phyloP scores from a whole-genome alignment of 2,113 vertebrate species.

The Apaloderma vittatum region DNA sequence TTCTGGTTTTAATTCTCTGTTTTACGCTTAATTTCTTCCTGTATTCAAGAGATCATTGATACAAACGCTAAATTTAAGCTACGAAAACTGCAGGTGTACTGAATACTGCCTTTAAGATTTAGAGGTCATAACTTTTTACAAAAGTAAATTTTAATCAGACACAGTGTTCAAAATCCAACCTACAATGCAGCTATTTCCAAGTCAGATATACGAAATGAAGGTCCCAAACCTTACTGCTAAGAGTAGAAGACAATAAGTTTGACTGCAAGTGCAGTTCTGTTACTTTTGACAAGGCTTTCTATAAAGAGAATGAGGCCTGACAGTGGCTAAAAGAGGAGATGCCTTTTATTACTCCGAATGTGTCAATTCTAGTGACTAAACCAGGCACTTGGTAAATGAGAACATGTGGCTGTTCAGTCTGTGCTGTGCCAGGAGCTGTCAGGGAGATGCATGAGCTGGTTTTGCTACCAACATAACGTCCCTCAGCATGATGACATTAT shows the following conservation, averaged over 20 bases:
- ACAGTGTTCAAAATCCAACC: neutral
- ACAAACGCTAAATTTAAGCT: neutral
- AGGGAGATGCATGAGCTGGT: neutral
- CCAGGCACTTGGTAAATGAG: neutral
- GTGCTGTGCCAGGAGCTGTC: neutral
- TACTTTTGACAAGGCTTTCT: neutral
- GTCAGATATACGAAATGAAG: neutral
- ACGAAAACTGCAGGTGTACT: neutral
- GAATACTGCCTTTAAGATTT: neutral
- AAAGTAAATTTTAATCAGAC: neutral
- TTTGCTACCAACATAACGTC: neutral
- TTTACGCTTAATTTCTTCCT: neutral
- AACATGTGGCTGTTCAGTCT: neutral
- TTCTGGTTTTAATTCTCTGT: neutral
- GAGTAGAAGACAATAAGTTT: neutral
- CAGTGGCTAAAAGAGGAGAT: neutral
- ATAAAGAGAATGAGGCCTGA: neutral
- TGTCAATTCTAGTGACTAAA: neutral
- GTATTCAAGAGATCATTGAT: neutral
- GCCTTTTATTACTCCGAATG: neutral
- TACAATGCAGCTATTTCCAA: neutral
- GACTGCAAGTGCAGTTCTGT: neutral
- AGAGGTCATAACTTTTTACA: fast-evolving
- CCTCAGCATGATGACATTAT: neutral
- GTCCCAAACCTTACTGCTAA: neutral